Conservation (phyloP, 2,113 vertebrate genomes). For the Fulica atra region DNA sequence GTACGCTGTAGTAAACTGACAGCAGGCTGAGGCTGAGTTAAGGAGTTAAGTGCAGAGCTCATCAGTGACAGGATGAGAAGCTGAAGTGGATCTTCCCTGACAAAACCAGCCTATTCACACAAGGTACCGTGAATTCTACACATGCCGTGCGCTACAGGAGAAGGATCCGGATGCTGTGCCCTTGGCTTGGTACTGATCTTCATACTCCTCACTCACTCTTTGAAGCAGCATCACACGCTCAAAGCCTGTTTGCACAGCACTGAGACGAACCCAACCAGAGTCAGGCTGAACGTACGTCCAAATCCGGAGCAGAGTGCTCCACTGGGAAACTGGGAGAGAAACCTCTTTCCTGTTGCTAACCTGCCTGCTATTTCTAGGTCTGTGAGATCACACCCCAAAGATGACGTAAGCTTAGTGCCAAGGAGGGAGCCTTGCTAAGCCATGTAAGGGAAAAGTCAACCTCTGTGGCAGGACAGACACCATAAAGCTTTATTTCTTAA, state of each 20-base stretch:
- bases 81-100: not conserved
- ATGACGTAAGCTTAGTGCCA: not conserved
- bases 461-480: not conserved
- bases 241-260: not conserved
- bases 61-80: not conserved
- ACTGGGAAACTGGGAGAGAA: not conserved
- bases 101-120: not conserved
- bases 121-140: not conserved
- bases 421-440: not conserved
- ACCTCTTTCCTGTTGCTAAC: not conserved
- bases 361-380: not conserved
- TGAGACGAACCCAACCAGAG: not conserved
- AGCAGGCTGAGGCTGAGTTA: not conserved
- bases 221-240: not conserved
- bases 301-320: not conserved
- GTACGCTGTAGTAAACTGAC: not conserved
- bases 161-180: not conserved
- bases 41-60: not conserved
- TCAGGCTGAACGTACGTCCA: not conserved
- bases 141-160: fast-evolving
- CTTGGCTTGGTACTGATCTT: not conserved
- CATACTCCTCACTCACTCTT: not conserved
- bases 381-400: not conserved
- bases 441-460: not conserved
- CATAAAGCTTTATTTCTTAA: not conserved